Percentiles rank a stretch among this genome's conserved stretches.
phyloP scores from a whole-genome alignment of 1,140 invertebrate genomes.

The Plectrocnemia conspersa region DNA sequence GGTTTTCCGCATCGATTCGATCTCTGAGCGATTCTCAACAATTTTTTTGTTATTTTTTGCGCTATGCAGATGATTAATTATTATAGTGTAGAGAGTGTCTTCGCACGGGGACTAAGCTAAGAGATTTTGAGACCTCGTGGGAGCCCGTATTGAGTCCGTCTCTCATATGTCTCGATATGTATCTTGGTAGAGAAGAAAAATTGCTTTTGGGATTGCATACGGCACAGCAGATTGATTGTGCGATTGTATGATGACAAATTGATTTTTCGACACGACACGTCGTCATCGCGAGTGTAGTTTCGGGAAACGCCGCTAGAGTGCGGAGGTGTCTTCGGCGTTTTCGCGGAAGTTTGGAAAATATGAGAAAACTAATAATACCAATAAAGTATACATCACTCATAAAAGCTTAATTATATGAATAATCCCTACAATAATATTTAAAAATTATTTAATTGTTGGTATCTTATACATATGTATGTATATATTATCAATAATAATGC shows the following conservation, averaged over 20 bases:
- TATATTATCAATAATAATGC: too few species aligned
- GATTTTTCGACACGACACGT: constrained; percentile 17
- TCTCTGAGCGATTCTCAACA: too few species aligned
- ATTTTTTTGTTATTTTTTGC: not conserved
- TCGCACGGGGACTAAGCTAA: constrained; percentile 10
- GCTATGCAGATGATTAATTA: not conserved
- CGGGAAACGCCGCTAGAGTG: not conserved
- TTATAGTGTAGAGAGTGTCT: too few species aligned
- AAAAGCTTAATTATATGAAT: too few species aligned
- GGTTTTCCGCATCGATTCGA: too few species aligned
- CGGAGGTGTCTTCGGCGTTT: not conserved
- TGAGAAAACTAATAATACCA: too few species aligned
- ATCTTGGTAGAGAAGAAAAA: constrained; percentile 16
- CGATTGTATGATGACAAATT: constrained; percentile 20
- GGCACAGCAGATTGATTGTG: constrained; percentile 20
- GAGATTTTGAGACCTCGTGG: too few species aligned
- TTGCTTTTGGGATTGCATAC: constrained; percentile 8
- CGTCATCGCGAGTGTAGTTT: constrained; percentile 15
- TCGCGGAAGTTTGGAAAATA: too few species aligned
- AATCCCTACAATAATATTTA: too few species aligned
- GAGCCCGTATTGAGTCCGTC: constrained; percentile 15
- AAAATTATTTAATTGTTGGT: too few species aligned
- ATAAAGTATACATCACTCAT: too few species aligned
- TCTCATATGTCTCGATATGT: constrained; percentile 25
- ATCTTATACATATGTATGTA: too few species aligned